A percentile compares a stretch with the other conserved stretches of the same genome.
These are phyloP conservation scores for Odontamblyopus lacepedii DNA, from an alignment of 2,797 vertebrate species.

Conservation along the genomic window DNA sequence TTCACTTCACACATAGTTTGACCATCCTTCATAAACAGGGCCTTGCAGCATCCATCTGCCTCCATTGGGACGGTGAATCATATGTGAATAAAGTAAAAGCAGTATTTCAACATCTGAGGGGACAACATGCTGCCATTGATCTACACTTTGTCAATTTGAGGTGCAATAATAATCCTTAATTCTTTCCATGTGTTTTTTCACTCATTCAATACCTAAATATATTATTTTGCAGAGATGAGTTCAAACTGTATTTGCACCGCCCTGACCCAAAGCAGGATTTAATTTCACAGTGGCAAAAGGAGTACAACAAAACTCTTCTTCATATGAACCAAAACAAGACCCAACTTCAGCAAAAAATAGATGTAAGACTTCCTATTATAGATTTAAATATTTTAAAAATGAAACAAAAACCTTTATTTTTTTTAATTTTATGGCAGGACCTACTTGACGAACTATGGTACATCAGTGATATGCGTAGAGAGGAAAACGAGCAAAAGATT, in stretches of 20 bases:
- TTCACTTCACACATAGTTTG: not conserved
- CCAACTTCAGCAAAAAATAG: slow-evolving; percentile 87
- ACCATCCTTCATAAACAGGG: slow-evolving; percentile 71
- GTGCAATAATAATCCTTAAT: slow-evolving; percentile 55
- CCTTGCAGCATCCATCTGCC: slow-evolving; percentile 75
- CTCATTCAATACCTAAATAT: not conserved
- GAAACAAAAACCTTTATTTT: not conserved
- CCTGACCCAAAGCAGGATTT: slow-evolving; percentile 90
- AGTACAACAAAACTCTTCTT: slow-evolving; percentile 84
- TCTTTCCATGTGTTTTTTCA: not conserved
- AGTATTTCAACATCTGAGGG: slow-evolving; percentile 83
- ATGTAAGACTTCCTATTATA: slow-evolving; percentile 71
- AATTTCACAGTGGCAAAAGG: slow-evolving; percentile 87
- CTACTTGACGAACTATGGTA: slow-evolving; percentile 87
- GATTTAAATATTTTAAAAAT: not conserved
- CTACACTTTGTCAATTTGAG: slow-evolving; percentile 80
- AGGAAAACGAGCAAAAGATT: slow-evolving; percentile 82
- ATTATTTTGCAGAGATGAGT: slow-evolving; percentile 67
- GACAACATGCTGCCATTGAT: slow-evolving; percentile 68
- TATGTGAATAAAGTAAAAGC: slow-evolving; percentile 81
- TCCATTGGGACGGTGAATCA: slow-evolving; percentile 82
- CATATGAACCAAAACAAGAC: slow-evolving; percentile 88
- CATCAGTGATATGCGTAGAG: slow-evolving; percentile 83
- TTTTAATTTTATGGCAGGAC: slow-evolving; percentile 70
- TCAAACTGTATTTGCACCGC: slow-evolving; percentile 77